Evolutionary conservation across 2,797 vertebrate genomes (phyloP).

Genomic region (Malurus leucopterus): DNA sequence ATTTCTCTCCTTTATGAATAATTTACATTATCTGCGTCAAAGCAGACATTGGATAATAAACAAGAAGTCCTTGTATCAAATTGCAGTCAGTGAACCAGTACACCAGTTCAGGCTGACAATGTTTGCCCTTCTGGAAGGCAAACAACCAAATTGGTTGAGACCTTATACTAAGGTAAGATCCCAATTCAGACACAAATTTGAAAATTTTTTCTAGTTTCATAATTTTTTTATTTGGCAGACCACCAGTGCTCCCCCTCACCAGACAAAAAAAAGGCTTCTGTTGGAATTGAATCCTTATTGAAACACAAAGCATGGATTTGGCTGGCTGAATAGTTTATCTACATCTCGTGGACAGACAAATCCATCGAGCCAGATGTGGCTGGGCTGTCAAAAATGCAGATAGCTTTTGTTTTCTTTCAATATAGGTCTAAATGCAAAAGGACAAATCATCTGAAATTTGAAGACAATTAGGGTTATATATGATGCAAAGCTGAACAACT

Average conservation of each 20-base stretch:
- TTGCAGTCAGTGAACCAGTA: not conserved
- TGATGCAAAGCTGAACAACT: not conserved
- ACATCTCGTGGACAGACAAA: not conserved
- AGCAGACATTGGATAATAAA: not conserved
- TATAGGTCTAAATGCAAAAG: not conserved
- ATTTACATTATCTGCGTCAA: not conserved
- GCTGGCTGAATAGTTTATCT: not conserved
- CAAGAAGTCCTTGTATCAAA: not conserved
- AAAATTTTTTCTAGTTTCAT: not conserved
- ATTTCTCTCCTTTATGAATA: not conserved
- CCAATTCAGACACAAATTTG: not conserved
- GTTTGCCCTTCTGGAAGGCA: not conserved
- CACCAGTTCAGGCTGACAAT: not conserved
- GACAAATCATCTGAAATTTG: not conserved
- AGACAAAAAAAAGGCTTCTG: not conserved
- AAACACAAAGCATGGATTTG: not conserved
- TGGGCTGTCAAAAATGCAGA: not conserved
- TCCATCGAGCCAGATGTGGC: not conserved
- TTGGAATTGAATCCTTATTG: not conserved
- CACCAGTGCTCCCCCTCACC: fast-evolving
- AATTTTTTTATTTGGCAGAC: not conserved
- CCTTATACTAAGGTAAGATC: not conserved
- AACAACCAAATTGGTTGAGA: fast-evolving
- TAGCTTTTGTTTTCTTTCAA: not conserved
- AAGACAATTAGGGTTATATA: not conserved